Evolutionary conservation across 2,797 vertebrate species (phyloP).

Genomic region (Channallabes apus): DNA sequence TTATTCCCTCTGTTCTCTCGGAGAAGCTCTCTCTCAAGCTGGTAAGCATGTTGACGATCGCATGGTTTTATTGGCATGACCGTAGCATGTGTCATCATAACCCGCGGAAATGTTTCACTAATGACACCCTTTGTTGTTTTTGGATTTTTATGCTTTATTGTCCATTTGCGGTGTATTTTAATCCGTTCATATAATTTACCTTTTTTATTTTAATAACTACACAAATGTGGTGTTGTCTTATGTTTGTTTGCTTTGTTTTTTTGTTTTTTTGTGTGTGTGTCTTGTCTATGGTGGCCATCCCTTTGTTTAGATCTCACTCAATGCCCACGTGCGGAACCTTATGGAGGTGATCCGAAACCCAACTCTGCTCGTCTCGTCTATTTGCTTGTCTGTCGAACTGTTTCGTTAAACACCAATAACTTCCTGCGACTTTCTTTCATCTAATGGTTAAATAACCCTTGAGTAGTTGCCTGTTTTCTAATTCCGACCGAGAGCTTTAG

Average conservation of each 20-base stretch:
- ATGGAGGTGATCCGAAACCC: slow-evolving; percentile 82
- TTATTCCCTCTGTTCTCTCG: slow-evolving; percentile 63
- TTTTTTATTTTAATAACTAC: slow-evolving; percentile 47
- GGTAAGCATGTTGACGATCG: slow-evolving; percentile 80
- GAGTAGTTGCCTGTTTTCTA: not conserved
- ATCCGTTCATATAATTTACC: not conserved
- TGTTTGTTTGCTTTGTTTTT: slow-evolving; percentile 55
- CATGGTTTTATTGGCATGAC: slow-evolving; percentile 69
- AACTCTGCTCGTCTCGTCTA: slow-evolving; percentile 54
- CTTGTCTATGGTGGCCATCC: slow-evolving; percentile 63
- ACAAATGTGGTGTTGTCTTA: slow-evolving; percentile 58
- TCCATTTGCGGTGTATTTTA: slow-evolving; percentile 46
- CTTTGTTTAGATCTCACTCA: slow-evolving; percentile 82
- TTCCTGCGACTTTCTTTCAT: slow-evolving; percentile 1
- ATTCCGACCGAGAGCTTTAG: not conserved
- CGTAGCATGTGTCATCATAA: slow-evolving; percentile 68
- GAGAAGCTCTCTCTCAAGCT: slow-evolving; percentile 86
- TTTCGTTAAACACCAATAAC: slow-evolving; percentile 17
- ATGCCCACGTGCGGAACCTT: slow-evolving; percentile 83
- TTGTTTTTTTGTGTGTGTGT: slow-evolving; percentile 61
- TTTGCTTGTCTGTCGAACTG: slow-evolving; percentile 29
- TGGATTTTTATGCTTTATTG: slow-evolving; percentile 15
- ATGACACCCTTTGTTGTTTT: slow-evolving; percentile 64
- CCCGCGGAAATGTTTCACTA: not conserved
- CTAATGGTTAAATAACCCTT: slow-evolving; percentile 7